Base-by-base conservation (phyloP, 1,140 invertebrate species). In the Bombyx mandarina region DNA sequence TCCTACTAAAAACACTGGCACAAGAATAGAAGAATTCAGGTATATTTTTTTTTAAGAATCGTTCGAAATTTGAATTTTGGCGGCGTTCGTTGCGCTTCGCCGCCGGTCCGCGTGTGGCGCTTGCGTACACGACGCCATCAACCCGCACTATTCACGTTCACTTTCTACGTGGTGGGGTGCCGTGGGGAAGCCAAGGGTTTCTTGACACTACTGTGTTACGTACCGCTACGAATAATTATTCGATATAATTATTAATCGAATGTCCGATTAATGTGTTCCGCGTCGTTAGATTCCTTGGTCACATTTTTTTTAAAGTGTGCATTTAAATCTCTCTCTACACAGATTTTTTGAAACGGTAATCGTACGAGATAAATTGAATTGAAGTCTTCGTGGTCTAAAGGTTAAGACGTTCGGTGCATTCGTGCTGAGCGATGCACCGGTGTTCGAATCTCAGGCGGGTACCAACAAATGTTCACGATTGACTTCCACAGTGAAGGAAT, bases 81-180 rank as follows among this genome's bases (percentile, higher is more conserved):
- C 71, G 65, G 75, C 76, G 78, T 81, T 64, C 66, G 71, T 75
- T 67, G 68, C 69, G 75, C 65, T 66, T 71, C 56, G 60, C 69
- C 72, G 75, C 75, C 67, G 50, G 60, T 52, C 71, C 78, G 75
- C 78, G 67, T 80, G 65, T 63, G 61, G 65, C 63, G 60, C 62
- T 51, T 52, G 61, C 59, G 63, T 61, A 63, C 59, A 64, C 58
- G 54, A 54, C 51, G 61, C 68, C 35, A 18, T 35, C 18, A 35
- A 49, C 66, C 61, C 45, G 60, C 69, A 69, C 44, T 18, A 10
- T 35, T 44, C 62, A 72, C 77, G 65, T 79, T 79, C 78, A 81
- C 76, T 81, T 81, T 79, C 78, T 77, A 77, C 57, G 68, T 77
- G 67, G 72, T 73, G 75, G 77, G 75, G 75, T 61, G 57, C 62